Base-by-base conservation (phyloP, 2,888 invertebrate genomes). In the Sphaeridia pumilis region DNA sequence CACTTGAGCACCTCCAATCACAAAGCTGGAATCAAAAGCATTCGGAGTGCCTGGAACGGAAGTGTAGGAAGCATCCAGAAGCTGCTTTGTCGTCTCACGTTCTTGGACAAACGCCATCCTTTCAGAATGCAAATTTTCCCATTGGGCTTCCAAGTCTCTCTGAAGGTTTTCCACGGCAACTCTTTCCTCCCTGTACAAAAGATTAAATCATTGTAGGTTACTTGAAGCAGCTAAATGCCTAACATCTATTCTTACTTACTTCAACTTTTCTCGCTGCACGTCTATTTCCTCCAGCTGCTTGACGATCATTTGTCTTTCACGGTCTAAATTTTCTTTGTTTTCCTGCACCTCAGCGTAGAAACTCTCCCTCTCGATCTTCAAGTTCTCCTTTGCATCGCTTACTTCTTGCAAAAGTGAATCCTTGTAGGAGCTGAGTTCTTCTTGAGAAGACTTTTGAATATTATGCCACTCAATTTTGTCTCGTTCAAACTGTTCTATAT, bases 401-500 rank as follows among this genome's bases (percentile, higher is more conserved):
- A 38, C 5, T 38, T 38, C 38, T 5, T 7, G 17, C 4, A 12
- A 38, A 12, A 51, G 28, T 21, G 20, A 14, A 14, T 34, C 46
- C 14, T 24, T 5, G 2, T 45, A 36, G 17, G 17, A 10, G 1
- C 4, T 7, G 7, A 45, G 22, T n/a, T 35, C 20, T 25, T 17
- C 3, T 21, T 24, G 31, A 2, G 31, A 5, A 17, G 5, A 5
- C 7, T 3, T 17, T 3, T 34, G 21, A 2, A 4, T n/a, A 22
- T 44, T 27, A n/a, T 34, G 22, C 4, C 42, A 22, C 5, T 20
- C 31, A 25, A 28, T 31, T 25, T 22, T 25, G 5, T 50, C 43
- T 4, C 21, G n/a, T n/a, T 42, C 26, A 5, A 50, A 25, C 34
- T 43, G 25, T 17, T 43, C 43, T 34, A 34, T 50, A n/a, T 25